Conservation (phyloP, 2,888 invertebrate genomes). For the Drosophila kanekoi region DNA sequence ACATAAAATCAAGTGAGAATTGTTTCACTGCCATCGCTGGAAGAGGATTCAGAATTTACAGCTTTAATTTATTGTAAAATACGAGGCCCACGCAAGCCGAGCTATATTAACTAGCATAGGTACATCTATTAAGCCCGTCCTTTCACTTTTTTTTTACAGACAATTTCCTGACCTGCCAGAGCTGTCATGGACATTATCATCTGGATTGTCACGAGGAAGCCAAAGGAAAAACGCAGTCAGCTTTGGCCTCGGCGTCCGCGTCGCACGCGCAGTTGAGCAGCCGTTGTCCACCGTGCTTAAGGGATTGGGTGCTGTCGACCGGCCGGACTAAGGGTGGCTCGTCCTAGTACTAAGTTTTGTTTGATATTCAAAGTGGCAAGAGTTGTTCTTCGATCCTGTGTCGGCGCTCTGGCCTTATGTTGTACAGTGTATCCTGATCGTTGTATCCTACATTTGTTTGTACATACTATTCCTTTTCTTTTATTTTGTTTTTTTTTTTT, state of each 20-base stretch:
- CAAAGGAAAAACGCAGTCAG: constrained; percentile 30
- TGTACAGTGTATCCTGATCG: constrained; percentile 31
- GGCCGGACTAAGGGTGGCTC: constrained; percentile 28
- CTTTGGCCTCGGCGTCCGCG: background rate
- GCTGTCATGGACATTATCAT: constrained; percentile 51
- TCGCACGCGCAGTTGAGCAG: constrained; percentile 12
- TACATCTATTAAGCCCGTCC: too few relatives aligned
- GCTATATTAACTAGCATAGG: too few relatives aligned
- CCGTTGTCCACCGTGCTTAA: constrained; percentile 50
- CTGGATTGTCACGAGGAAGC: constrained; percentile 50
- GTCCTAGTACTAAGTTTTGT: constrained; percentile 38
- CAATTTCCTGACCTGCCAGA: constrained; percentile 39
- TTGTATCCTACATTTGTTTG: constrained; percentile 23
- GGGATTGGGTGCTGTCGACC: constrained; percentile 15
- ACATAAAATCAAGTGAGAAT: too few relatives aligned
- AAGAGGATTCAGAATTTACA: too few relatives aligned
- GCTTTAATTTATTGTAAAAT: too few relatives aligned
- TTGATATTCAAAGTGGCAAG: constrained; percentile 20
- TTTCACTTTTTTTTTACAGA: constrained; percentile 25
- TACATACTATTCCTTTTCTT: constrained; percentile 20
- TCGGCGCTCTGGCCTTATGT: constrained; percentile 18
- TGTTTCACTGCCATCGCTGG: too few relatives aligned
- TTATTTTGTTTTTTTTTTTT: constrained; percentile 2
- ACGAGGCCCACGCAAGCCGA: too few relatives aligned
- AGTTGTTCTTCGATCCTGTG: constrained; percentile 11